phyloP scores from a whole-genome alignment of 2,888 invertebrate genomes.

The Plemyria rubiginata region DNA sequence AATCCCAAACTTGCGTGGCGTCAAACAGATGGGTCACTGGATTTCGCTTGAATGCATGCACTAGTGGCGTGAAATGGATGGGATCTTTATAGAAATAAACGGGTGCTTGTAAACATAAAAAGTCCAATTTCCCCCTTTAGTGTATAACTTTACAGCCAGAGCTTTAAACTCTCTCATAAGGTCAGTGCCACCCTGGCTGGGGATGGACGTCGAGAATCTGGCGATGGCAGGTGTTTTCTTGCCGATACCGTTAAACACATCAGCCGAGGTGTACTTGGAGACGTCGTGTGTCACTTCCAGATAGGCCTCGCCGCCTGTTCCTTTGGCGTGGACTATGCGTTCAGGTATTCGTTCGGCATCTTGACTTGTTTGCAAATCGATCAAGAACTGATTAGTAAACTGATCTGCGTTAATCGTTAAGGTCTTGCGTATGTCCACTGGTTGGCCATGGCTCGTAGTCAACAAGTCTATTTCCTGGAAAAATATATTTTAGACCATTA shows the following conservation, averaged over 20 bases:
- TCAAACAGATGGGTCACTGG: constrained; percentile 94
- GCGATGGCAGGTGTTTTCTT: constrained; percentile 90
- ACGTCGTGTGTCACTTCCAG: constrained; percentile 94
- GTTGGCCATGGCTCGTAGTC: constrained; percentile 91
- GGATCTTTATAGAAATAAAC: constrained; percentile 95
- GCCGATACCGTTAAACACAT: constrained; percentile 89
- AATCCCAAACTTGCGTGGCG: constrained; percentile 94
- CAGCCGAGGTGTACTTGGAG: constrained; percentile 89
- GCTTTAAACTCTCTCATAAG: constrained; percentile 93
- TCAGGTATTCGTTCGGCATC: constrained; percentile 95
- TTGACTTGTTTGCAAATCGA: constrained; percentile 77
- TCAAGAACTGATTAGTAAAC: constrained; percentile 48
- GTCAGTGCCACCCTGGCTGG: constrained; percentile 93
- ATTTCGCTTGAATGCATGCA: constrained; percentile 96
- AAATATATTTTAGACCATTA: not conserved
- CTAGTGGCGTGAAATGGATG: constrained; percentile 91
- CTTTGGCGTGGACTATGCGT: constrained; percentile 96
- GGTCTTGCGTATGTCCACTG: constrained; percentile 88
- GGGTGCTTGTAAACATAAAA: constrained; percentile 93
- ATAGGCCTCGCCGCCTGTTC: constrained; percentile 92
- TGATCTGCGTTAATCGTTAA: constrained; percentile 89
- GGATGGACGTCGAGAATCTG: constrained; percentile 91
- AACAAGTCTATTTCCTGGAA: constrained; percentile 71
- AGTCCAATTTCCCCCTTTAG: constrained; percentile 94
- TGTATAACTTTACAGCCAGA: constrained; percentile 95